phyloP scores from a whole-genome alignment of 2,888 invertebrate species.

The Agrilus cyanescens region DNA sequence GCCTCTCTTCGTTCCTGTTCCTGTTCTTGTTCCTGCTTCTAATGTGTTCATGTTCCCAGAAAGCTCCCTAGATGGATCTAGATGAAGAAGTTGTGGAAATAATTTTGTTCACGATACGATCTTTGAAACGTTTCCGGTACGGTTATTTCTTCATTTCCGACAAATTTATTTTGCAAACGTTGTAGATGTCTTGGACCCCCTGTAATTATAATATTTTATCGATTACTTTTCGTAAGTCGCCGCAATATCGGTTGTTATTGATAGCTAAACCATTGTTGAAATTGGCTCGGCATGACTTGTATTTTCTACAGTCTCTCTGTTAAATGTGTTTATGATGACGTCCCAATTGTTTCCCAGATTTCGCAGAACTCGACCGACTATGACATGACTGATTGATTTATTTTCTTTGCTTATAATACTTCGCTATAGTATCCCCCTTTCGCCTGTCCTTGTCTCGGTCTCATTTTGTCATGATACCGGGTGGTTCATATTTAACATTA shows the following conservation, averaged over 20 bases:
- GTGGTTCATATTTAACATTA: too few relatives aligned
- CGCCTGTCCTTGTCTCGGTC: neutral
- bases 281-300: conserved; percentile 36
- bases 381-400: conserved; percentile 21
- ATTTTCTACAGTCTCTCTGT: conserved; percentile 31
- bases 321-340: conserved; percentile 38
- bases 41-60: too few relatives aligned
- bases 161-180: neutral
- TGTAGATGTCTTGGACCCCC: conserved; percentile 27
- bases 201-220: conserved; percentile 37
- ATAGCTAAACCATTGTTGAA: conserved; percentile 33
- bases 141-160: conserved; percentile 4
- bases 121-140: too few relatives aligned
- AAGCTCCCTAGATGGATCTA: too few relatives aligned
- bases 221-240: conserved; percentile 37
- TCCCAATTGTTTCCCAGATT: conserved; percentile 32
- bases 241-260: conserved; percentile 36
- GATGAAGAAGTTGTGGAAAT: too few relatives aligned
- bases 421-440: neutral
- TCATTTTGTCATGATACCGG: too few relatives aligned
- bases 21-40: neutral
- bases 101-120: too few relatives aligned
- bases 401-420: conserved; percentile 8
- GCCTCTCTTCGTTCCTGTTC: too few relatives aligned
- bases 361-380: conserved; percentile 12